Evolutionary conservation across 1,140 invertebrate species (phyloP), one percentile per base, ranked within the genome.

Genomic region (Caerostris extrusa): DNA sequence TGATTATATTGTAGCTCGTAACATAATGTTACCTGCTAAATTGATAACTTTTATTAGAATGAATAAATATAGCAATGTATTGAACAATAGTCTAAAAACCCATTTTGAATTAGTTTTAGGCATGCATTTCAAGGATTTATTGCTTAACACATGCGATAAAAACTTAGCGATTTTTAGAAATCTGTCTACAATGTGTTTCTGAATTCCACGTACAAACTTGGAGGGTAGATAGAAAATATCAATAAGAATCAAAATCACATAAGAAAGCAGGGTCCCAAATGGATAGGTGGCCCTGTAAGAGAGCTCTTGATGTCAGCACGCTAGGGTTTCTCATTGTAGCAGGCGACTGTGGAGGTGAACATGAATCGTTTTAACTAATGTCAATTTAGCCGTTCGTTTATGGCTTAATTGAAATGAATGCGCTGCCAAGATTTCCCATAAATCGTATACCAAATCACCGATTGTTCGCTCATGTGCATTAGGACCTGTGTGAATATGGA

Each of bases 381-480:
- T 55, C 53, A 3, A 57, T 56, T 57, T 85, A 56, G 14, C 7
- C 2, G 56, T 58, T 85, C 7, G 0, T 58, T 12, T 85, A 85
- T 5, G 55, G 56, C 53, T 56, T 19, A 57, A 85, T 17, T 56
- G 7, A 56, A 58, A 85, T 85, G 56, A 1, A 85, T 5, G 82
- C 4, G 56, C 55, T 58, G 82, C 55, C 19, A 85, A 58, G 83
- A 85, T 85, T 17, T 85, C 82, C 82, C 58, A 85, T 5, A 56
- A 85, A 55, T 17, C 56, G 55, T 0, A 0, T 17, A 58, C 82
- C 82, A 19, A 85, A 85, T 85, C 82, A 58, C 19, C 10, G 57
- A 58, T 58, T 56, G 17, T n/a, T 85, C 82, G 0, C 82, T 85
- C 34, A 34, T 34, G 57, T 60, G 55, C 57, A 60, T 60, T 17